These are phyloP conservation scores for Peromyscus nudipes DNA, from an alignment of 2,797 vertebrate species.

Conservation along the genomic window DNA sequence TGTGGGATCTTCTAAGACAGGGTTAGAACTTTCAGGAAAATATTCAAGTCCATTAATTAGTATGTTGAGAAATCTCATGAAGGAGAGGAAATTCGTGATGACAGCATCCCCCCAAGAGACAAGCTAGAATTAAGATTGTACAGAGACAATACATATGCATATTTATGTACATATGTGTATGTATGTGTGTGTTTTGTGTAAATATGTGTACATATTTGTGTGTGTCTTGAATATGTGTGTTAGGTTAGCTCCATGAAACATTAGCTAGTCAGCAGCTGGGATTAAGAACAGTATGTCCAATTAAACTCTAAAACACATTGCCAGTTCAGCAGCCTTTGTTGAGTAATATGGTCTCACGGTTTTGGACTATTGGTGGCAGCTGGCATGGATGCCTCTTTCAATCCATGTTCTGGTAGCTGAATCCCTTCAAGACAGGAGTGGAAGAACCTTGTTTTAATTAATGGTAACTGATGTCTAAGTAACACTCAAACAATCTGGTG, in stretches of 20 bases:
- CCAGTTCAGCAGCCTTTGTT: not conserved
- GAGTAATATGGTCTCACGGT: not conserved
- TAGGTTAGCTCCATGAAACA: not conserved
- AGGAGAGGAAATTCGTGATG: not conserved
- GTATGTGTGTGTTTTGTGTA: not conserved
- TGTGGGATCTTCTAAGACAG: not conserved
- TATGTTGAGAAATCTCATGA: not conserved
- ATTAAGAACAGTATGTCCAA: not conserved
- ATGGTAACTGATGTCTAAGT: not conserved
- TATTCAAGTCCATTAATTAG: not conserved
- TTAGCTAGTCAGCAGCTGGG: not conserved
- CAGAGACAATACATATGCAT: not conserved
- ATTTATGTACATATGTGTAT: not conserved
- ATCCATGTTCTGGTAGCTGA: not conserved
- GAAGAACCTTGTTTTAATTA: not conserved
- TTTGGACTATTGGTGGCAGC: not conserved
- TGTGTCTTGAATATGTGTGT: not conserved
- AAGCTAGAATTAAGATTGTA: not conserved
- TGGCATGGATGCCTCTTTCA: not conserved
- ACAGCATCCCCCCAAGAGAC: not conserved
- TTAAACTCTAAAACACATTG: not conserved
- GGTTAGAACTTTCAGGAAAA: not conserved
- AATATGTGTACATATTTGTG: not conserved
- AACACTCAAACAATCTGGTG: not conserved
- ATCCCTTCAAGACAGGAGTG: not conserved